These are phyloP conservation scores for Theonella swinhoei DNA, from an alignment of 37 sponge, comb jelly and placozoan genomes.

Conservation along the genomic window DNA sequence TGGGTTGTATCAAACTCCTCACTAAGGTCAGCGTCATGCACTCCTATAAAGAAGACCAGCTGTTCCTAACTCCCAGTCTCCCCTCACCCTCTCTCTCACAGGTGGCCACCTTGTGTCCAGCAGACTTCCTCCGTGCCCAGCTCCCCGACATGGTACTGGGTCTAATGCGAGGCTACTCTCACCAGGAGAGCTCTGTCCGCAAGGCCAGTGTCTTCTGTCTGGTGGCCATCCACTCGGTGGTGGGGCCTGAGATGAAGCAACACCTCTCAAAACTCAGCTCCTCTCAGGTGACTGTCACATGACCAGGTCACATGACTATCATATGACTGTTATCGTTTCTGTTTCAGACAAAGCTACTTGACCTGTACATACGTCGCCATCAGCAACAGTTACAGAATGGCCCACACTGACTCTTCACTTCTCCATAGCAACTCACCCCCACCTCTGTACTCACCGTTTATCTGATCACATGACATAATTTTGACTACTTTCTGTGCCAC, in stretches of 20 bases:
- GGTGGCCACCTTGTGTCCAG: conserved; percentile 28
- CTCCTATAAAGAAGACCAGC: not conserved
- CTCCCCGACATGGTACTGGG: conserved; percentile 42
- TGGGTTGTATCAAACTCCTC: conserved; percentile 73
- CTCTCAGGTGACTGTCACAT: conserved; percentile 62
- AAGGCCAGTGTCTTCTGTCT: conserved; percentile 96
- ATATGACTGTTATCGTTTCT: not conserved
- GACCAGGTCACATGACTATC: not conserved
- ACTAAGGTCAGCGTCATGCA: conserved; percentile 55
- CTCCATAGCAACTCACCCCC: not conserved
- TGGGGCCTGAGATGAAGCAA: conserved; percentile 70
- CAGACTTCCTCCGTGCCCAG: conserved; percentile 11
- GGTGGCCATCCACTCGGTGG: conserved; percentile 77
- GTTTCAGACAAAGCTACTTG: conserved; percentile 69
- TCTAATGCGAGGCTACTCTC: conserved; percentile 65
- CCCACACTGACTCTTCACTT: not conserved
- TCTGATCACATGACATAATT: too few species aligned
- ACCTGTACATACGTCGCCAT: conserved; percentile 77
- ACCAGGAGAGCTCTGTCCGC: conserved; percentile 80
- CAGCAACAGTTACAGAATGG: conserved; percentile 36
- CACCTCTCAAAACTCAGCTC: conserved; percentile 70
- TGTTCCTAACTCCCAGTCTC: too few species aligned
- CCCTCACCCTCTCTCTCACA: too few species aligned
- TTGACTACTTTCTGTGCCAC: too few species aligned
- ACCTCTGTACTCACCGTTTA: not conserved